Percentiles rank a stretch among this genome's conserved stretches.
Evolutionary conservation across 2,113 vertebrate species (phyloP).

Genomic region (Micromys minutus): DNA sequence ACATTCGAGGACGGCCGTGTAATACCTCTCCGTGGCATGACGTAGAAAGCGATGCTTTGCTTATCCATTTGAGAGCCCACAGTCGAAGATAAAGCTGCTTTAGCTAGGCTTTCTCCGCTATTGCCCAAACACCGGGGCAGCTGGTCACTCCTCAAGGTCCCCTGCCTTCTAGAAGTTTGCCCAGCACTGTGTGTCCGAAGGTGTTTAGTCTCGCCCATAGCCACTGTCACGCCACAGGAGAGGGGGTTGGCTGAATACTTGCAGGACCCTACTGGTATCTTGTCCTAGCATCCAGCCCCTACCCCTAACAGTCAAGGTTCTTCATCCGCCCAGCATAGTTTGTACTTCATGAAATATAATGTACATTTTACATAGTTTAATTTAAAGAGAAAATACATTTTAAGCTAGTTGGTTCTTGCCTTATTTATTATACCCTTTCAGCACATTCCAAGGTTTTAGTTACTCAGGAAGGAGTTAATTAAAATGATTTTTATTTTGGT

Average conservation of each 20-base stretch:
- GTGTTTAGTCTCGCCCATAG: conserved; percentile 70
- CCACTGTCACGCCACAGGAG: conserved; percentile 67
- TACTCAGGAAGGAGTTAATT: conserved; percentile 94
- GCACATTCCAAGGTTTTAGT: conserved; percentile 92
- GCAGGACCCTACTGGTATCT: conserved; percentile 74
- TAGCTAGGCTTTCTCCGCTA: conserved; percentile 64
- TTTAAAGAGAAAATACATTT: conserved; percentile 86
- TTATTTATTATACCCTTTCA: conserved; percentile 92
- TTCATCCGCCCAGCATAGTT: conserved; percentile 79
- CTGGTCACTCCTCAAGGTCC: conserved; percentile 55
- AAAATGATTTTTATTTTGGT: conserved; percentile 87
- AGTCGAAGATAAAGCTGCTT: conserved; percentile 75
- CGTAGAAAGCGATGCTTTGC: conserved; percentile 68
- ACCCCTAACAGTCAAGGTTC: conserved; percentile 79
- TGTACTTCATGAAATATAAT: conserved; percentile 84
- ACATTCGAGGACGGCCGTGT: conserved; percentile 68
- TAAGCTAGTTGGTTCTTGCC: conserved; percentile 85
- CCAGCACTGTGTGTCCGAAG: conserved; percentile 74
- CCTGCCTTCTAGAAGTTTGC: conserved; percentile 57
- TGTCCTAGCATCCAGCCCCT: conserved; percentile 71
- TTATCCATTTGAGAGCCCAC: conserved; percentile 82
- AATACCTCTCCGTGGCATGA: conserved; percentile 82
- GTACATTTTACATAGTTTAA: conserved; percentile 86
- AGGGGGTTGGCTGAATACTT: conserved; percentile 69
- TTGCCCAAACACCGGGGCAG: conserved; percentile 48